phyloP scores from a whole-genome alignment of 1,140 invertebrate genomes.

The Plectus sambesii region DNA sequence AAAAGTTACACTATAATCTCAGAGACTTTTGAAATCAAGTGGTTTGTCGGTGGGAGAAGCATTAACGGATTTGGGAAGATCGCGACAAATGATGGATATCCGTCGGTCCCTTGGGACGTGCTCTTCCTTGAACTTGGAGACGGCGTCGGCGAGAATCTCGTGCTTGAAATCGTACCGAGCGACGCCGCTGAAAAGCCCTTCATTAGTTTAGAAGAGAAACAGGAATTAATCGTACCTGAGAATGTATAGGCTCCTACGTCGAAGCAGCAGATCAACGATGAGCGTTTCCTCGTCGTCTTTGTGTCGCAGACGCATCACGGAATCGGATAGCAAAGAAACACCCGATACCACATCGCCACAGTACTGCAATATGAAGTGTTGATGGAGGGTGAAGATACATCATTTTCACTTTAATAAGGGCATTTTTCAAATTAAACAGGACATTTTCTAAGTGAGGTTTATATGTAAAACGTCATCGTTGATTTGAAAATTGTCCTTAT shows the following conservation, averaged over 20 bases:
- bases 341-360: conserved; percentile 90
- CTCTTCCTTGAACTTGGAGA: conserved; percentile 62
- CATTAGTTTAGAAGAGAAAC: conserved; percentile 16
- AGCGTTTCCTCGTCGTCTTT: conserved; percentile 56
- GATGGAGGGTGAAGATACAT: no score
- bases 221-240: conserved; percentile 60
- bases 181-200: conserved; percentile 56
- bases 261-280: conserved; percentile 64
- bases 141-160: conserved; percentile 66
- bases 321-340: conserved; percentile 70
- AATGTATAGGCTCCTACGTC: conserved; percentile 72
- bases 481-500: background rate
- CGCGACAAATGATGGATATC: conserved; percentile 80
- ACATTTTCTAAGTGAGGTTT: no score
- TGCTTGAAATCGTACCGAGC: conserved; percentile 81
- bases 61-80: conserved; percentile 62
- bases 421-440: no score
- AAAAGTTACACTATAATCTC: no score
- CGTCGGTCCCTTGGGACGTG: conserved; percentile 59
- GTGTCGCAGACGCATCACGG: conserved; percentile 75
- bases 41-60: no score
- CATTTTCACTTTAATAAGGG: no score
- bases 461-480: conserved; percentile 13
- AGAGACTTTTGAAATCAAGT: no score
- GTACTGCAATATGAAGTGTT: no score